A percentile compares a stretch with the other conserved stretches of the same genome.
Conservation (phyloP, 2,888 invertebrate species). For the Rotaria magnacalcarata region DNA sequence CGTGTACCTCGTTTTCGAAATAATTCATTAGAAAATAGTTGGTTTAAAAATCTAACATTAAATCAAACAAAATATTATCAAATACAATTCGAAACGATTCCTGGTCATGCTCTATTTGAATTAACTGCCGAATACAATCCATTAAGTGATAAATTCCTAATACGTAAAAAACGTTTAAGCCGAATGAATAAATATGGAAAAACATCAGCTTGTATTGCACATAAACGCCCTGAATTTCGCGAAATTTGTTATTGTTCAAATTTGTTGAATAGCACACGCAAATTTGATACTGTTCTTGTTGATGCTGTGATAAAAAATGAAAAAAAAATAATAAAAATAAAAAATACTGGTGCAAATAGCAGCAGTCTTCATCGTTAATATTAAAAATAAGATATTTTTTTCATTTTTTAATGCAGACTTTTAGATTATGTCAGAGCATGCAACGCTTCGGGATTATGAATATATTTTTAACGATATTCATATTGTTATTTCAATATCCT, state of each 20-base stretch:
- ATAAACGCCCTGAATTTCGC: constrained; percentile 25
- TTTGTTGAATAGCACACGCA: neutral
- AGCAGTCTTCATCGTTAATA: constrained; percentile 3
- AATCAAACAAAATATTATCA: constrained; percentile 63
- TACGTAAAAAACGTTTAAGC: neutral
- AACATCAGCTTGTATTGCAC: neutral
- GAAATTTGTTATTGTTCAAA: constrained; percentile 35
- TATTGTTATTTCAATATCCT: too few relatives aligned
- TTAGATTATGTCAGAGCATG: too few relatives aligned
- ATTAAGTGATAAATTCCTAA: neutral
- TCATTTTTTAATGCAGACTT: too few relatives aligned
- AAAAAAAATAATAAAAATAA: neutral
- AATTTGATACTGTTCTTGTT: neutral
- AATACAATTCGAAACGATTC: constrained; percentile 66
- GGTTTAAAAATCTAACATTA: neutral
- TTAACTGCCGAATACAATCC: neutral
- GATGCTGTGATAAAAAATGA: neutral
- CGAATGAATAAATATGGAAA: constrained; percentile 34
- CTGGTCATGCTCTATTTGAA: constrained; percentile 73
- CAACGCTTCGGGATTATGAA: too few relatives aligned
- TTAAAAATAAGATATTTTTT: neutral
- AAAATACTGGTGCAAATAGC: neutral
- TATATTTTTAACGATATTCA: too few relatives aligned
- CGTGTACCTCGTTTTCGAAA: constrained; percentile 38
- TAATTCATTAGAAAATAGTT: neutral